Evolutionary conservation across 2,888 invertebrate species (phyloP).

Genomic region (Acanthoscelides obtectus): DNA sequence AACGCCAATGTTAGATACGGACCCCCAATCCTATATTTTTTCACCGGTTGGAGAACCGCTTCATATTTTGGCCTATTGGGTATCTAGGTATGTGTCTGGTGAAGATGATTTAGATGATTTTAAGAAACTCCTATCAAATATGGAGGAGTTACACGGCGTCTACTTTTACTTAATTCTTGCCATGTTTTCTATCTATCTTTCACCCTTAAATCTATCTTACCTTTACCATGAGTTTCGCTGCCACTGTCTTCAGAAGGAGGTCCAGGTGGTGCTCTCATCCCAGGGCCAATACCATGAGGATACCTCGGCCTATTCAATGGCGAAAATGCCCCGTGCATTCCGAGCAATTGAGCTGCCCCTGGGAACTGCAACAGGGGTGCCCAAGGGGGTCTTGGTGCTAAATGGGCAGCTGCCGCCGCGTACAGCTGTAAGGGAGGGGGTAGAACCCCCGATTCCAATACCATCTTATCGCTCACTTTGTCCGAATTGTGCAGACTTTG

Average conservation of each 20-base stretch:
- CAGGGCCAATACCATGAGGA: constrained; percentile 40
- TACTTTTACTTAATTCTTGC: too few species aligned
- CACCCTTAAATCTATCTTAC: constrained; percentile 30
- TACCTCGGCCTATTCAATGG: constrained; percentile 43
- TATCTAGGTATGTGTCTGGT: too few species aligned
- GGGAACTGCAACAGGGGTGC: constrained; percentile 49
- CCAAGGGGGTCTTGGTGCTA: constrained; percentile 57
- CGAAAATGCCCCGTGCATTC: constrained; percentile 48
- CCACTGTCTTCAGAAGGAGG: constrained; percentile 48
- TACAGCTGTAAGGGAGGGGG: constrained; percentile 68
- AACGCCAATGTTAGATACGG: too few species aligned
- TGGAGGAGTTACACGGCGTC: too few species aligned
- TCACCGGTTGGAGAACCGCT: too few species aligned
- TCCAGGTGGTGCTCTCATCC: constrained; percentile 43
- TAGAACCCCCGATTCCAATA: constrained; percentile 59
- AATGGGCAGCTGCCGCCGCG: constrained; percentile 64
- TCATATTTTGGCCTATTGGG: too few species aligned
- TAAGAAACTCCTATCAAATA: too few species aligned
- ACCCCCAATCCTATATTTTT: too few species aligned
- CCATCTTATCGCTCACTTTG: constrained; percentile 50
- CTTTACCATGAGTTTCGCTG: constrained; percentile 48
- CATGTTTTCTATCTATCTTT: too few species aligned
- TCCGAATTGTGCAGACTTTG: constrained; percentile 6
- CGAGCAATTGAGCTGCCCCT: constrained; percentile 46
- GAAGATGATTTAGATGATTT: too few species aligned